Conservation (phyloP, 2,797 vertebrate species). For the Diplodus sargus region DNA sequence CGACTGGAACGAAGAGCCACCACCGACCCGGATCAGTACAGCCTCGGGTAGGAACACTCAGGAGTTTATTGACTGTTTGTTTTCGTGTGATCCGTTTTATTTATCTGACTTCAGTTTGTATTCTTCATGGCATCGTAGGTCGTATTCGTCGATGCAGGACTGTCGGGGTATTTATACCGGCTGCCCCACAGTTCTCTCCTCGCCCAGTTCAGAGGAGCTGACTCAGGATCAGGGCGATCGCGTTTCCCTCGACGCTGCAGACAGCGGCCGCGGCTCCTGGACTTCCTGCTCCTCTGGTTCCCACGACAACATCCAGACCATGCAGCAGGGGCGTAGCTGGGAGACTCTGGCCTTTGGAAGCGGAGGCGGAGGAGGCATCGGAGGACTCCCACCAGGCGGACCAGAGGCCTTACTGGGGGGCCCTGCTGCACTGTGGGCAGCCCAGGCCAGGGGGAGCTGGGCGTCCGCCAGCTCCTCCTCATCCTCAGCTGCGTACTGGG, state of each 20-base stretch:
- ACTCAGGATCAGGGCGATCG: slow-evolving; percentile 98
- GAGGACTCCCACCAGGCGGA: slow-evolving; percentile 64
- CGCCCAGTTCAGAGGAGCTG: slow-evolving; percentile 96
- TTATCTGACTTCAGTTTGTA: not conserved
- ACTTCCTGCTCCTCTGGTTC: slow-evolving; percentile 98
- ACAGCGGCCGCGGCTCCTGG: slow-evolving; percentile 99
- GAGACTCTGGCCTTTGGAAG: slow-evolving; percentile 91
- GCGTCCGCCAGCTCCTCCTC: slow-evolving; percentile 87
- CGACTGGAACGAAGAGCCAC: slow-evolving; percentile 91
- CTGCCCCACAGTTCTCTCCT: slow-evolving; percentile 91
- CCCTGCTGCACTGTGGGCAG: slow-evolving; percentile 86
- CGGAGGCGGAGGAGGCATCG: slow-evolving; percentile 84
- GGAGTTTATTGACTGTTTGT: no score
- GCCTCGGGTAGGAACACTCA: slow-evolving; percentile 88
- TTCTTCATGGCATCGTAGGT: slow-evolving; percentile 74
- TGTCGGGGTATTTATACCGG: slow-evolving; percentile 91
- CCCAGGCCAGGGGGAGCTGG: slow-evolving; percentile 96
- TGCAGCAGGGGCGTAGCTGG: slow-evolving; percentile 98
- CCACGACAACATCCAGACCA: slow-evolving; percentile 98
- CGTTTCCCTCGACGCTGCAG: slow-evolving; percentile 95
- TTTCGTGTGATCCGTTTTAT: not conserved
- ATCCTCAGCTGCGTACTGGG: slow-evolving; percentile 95
- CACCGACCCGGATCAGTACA: slow-evolving; percentile 95
- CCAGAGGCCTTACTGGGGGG: slow-evolving; percentile 78
- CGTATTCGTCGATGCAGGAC: slow-evolving; percentile 93